phyloP scores from a whole-genome alignment of 2,888 invertebrate genomes.

The Theodoxus fluviatilis region DNA sequence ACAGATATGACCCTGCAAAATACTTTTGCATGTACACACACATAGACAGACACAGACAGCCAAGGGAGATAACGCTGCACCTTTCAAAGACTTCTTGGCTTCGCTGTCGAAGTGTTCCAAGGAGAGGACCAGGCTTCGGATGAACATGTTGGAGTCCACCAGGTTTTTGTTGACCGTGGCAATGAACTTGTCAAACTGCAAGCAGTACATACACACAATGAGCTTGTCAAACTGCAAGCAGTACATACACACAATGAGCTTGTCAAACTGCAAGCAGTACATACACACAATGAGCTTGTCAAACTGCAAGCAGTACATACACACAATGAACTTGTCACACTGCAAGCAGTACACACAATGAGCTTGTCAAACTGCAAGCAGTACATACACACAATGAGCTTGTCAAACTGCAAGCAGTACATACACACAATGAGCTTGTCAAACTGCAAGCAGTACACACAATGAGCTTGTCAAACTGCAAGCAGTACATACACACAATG shows the following conservation, averaged over 20 bases:
- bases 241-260: not conserved
- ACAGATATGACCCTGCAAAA: too few species aligned
- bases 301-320: not conserved
- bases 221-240: not conserved
- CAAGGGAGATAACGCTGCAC: too few species aligned
- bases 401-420: too few species aligned
- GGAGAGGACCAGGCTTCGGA: slow-evolving; percentile 65
- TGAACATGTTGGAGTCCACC: slow-evolving; percentile 68
- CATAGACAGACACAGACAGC: too few species aligned
- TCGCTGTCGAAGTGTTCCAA: slow-evolving; percentile 60
- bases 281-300: not conserved
- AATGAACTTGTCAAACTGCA: slow-evolving; percentile 62
- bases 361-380: too few species aligned
- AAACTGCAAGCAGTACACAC: not conserved
- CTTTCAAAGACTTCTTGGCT: too few species aligned
- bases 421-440: not conserved
- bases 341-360: too few species aligned
- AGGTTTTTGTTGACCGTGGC: slow-evolving; percentile 62
- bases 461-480: not conserved
- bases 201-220: slow-evolving; percentile 24
- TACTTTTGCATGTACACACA: too few species aligned
- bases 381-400: too few species aligned
- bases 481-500: too few species aligned
- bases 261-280: too few species aligned
- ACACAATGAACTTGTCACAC: too few species aligned